Evolutionary conservation across 2,113 vertebrate species (phyloP), one percentile per base, ranked within the genome.

Genomic region (Eidolon helvum): DNA sequence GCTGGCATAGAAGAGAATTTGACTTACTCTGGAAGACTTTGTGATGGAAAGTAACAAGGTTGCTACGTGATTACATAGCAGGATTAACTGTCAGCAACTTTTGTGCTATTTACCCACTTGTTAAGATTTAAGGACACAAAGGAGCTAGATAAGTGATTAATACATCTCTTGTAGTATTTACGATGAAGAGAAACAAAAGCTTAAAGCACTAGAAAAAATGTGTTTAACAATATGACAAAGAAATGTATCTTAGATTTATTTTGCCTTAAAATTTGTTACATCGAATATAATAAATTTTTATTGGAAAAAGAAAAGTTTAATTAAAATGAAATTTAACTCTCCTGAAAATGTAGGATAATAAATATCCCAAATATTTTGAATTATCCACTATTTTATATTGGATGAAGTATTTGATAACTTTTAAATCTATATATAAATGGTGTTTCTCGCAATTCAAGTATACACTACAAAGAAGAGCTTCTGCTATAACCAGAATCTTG

Each of bases 11-110:
- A 97, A 95, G 7, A 97, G 80, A 96, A 93, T 1, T 69, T 91
- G n/a, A 86, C 91, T 98, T 97, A 97, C 97, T 40, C 97, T 40
- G 40, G 61, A 85, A 80, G 69, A 90, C 53, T 96, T 48, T 96
- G 71, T 87, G 93, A 96, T 85, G 35, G 61, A 95, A 92, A 91
- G 40, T 69, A 92, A 77, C 72, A 96, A 96, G 94, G 94, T 14
- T 38, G 33, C 40, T 95, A 87, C n/a, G 43, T 95, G 95, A 96
- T 43, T 9, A 9, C 84, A 18, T 65, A 92, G 80, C 6, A 22
- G 84, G 78, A 30, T 59, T 43, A 53, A 0, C 1, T 35, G 0
- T 50, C 87, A 92, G 83, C 83, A 84, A 50, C 10, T 45, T 0
- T 0, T 43, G 18, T 55, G 53, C 22, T 53, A 40, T 85, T 82